Percentiles rank a stretch among this genome's conserved stretches.
phyloP scores from a whole-genome alignment of 2,888 invertebrate genomes.

The Gymnoscelis rufifasciata region DNA sequence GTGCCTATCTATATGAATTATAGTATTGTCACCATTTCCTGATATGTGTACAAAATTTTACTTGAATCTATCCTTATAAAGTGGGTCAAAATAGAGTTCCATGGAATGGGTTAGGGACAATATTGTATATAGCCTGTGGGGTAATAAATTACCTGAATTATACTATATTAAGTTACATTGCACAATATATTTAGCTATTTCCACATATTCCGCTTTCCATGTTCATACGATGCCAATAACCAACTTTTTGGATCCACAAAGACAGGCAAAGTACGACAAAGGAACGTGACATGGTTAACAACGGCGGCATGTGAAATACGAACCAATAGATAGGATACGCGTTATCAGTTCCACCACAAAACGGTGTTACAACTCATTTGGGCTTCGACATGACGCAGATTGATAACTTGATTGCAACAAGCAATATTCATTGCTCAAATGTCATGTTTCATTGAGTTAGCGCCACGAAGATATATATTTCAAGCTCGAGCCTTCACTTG shows the following conservation, averaged over 20 bases:
- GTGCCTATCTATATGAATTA: too few species aligned
- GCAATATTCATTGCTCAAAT: slow-evolving; percentile 15
- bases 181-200: neutral
- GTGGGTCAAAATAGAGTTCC: too few species aligned
- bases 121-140: too few species aligned
- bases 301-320: slow-evolving; percentile 1
- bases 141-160: too few species aligned
- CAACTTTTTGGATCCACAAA: slow-evolving; percentile 6
- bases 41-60: too few species aligned
- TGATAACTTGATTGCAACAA: slow-evolving; percentile 21
- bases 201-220: neutral
- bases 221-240: neutral
- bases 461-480: slow-evolving; percentile 11
- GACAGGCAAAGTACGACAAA: slow-evolving; percentile 1
- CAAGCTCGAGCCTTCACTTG: slow-evolving; percentile 12
- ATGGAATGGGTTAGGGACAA: too few species aligned
- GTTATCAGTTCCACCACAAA: slow-evolving; percentile 16
- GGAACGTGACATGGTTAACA: slow-evolving; percentile 1
- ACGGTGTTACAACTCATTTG: slow-evolving; percentile 18
- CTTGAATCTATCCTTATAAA: too few species aligned
- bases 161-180: too few species aligned
- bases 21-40: too few species aligned
- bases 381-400: slow-evolving; percentile 22
- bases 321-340: slow-evolving; percentile 11
- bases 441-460: slow-evolving; percentile 15